phyloP scores from a whole-genome alignment of 1,140 invertebrate species.

The Heliconius congener region DNA sequence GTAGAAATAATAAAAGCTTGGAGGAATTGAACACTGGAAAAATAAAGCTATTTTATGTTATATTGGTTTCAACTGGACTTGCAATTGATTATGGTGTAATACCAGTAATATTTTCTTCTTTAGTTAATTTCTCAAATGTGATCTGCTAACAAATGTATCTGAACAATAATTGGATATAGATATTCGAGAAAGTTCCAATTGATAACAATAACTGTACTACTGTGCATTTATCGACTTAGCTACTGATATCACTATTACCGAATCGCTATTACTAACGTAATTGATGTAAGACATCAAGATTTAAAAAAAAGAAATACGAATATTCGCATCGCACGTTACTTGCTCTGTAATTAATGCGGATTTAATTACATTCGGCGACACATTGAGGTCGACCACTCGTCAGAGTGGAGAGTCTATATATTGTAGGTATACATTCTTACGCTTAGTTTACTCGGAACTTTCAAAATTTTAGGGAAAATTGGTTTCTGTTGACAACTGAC shows the following conservation, averaged over 20 bases:
- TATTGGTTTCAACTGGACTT: neutral
- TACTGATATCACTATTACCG: neutral
- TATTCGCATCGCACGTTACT: constrained; percentile 9
- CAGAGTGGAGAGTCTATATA: constrained; percentile 14
- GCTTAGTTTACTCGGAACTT: neutral
- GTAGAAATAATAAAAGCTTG: constrained; percentile 7
- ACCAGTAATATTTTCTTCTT: no score
- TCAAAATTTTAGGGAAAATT: neutral
- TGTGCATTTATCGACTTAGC: neutral
- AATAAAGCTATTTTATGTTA: neutral
- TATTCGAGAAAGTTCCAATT: neutral
- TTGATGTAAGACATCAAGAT: neutral
- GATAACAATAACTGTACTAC: neutral
- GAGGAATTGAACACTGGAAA: neutral
- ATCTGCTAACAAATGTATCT: no score
- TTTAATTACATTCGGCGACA: constrained; percentile 36
- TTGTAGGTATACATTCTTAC: neutral
- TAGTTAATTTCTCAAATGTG: neutral
- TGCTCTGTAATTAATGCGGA: constrained; percentile 32
- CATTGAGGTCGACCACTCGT: constrained; percentile 31
- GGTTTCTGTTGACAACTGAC: constrained; percentile 7
- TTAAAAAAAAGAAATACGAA: constrained; percentile 10
- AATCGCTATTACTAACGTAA: neutral
- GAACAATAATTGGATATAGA: neutral
- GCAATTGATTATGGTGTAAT: neutral